These are phyloP conservation scores for Podargus strigoides DNA, from an alignment of 2,797 vertebrate species.

Conservation along the genomic window DNA sequence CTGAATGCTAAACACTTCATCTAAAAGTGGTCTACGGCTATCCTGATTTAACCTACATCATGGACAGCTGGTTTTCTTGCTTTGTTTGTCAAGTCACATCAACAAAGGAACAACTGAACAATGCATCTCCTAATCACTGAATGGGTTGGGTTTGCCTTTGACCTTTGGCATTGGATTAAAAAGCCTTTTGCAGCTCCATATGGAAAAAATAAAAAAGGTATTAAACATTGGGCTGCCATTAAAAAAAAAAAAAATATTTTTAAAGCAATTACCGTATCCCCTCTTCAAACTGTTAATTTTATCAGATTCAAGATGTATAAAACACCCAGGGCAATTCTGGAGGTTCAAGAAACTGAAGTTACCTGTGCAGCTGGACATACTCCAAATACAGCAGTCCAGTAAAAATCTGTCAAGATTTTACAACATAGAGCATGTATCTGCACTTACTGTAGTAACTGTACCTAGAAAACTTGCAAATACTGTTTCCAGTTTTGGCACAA, in stretches of 20 bases:
- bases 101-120: neutral
- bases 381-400: neutral
- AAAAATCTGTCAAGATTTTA: neutral
- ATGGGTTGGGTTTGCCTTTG: neutral
- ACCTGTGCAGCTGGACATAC: neutral
- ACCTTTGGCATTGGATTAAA: neutral
- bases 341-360: neutral
- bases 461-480: neutral
- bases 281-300: neutral
- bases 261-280: fast-evolving
- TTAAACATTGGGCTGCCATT: neutral
- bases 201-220: neutral
- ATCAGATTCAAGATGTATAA: neutral
- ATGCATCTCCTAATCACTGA: neutral
- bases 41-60: neutral
- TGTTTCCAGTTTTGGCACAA: neutral
- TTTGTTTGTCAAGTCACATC: neutral
- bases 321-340: neutral
- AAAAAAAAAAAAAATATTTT: too few relatives aligned
- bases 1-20: neutral
- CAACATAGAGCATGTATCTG: neutral
- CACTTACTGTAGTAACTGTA: neutral
- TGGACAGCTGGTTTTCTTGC: neutral
- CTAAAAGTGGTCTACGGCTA: neutral
- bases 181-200: neutral